A percentile compares a stretch with the other conserved stretches of the same genome.
These are phyloP conservation scores for Smittia aterrima DNA, from an alignment of 2,888 invertebrate genomes.

Conservation along the genomic window DNA sequence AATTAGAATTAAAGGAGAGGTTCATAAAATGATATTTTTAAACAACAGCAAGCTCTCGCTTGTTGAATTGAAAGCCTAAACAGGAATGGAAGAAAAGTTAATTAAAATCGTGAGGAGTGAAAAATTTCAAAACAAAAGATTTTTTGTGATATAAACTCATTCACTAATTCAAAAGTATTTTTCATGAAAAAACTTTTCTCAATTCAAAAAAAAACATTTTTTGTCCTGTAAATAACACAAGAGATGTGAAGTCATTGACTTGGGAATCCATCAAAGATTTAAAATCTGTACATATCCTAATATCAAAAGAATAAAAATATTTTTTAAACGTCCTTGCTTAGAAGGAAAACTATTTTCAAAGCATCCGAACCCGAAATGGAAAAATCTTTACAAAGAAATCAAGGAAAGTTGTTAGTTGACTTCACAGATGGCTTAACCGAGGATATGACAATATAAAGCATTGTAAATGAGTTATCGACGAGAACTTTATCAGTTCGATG, in stretches of 20 bases:
- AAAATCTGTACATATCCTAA: slow-evolving; percentile 17
- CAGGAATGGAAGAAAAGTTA: no score
- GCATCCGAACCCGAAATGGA: background rate
- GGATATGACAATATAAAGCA: slow-evolving; percentile 17
- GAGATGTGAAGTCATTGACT: background rate
- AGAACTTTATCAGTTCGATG: background rate
- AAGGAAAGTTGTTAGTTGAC: background rate
- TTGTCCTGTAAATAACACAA: background rate
- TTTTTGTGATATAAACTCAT: background rate
- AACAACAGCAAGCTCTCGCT: background rate
- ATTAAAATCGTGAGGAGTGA: background rate
- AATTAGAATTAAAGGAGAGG: background rate
- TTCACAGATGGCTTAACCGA: background rate
- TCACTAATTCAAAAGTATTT: background rate
- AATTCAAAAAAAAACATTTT: no score
- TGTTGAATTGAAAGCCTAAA: no score
- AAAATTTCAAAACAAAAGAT: background rate
- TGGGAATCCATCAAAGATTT: background rate
- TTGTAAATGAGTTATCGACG: slow-evolving; percentile 10
- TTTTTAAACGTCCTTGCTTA: background rate
- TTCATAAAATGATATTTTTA: background rate
- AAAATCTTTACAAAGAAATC: background rate
- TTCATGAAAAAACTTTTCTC: background rate
- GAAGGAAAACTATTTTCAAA: background rate
- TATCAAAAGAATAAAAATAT: background rate